Conservation (phyloP, 2,888 invertebrate species). For the Hydraecia micacea region DNA sequence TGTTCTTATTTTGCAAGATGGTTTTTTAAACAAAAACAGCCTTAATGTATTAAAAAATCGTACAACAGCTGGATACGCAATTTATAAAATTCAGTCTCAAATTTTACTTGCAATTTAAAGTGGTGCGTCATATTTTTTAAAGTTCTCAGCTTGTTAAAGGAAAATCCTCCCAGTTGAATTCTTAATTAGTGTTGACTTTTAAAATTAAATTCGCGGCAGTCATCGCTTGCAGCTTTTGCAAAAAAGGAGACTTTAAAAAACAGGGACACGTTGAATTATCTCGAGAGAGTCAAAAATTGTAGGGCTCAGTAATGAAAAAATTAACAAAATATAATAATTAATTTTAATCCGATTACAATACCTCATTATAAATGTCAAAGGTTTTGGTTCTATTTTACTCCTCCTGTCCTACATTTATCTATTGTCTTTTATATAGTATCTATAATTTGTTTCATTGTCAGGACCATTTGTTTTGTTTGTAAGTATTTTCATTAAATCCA, state of each 20-base stretch:
- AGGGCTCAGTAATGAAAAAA: neutral
- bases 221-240: slow-evolving; percentile 24
- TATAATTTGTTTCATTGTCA: neutral
- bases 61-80: neutral
- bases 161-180: slow-evolving; percentile 36
- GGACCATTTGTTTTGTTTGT: neutral
- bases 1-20: neutral
- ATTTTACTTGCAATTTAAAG: neutral
- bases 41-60: neutral
- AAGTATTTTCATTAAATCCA: neutral
- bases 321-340: neutral
- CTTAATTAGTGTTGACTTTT: slow-evolving; percentile 51
- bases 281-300: neutral
- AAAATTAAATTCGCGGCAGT: slow-evolving; percentile 37
- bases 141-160: slow-evolving; percentile 14
- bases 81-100: neutral
- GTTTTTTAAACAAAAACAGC: no score
- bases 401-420: neutral
- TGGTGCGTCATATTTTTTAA: slow-evolving; percentile 17
- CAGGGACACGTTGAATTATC: neutral
- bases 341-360: neutral
- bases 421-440: neutral
- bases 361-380: neutral
- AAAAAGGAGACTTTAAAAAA: slow-evolving; percentile 4
- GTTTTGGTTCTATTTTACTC: neutral